phyloP scores from a whole-genome alignment of 2,888 invertebrate species.

The Malachius bipustulatus region DNA sequence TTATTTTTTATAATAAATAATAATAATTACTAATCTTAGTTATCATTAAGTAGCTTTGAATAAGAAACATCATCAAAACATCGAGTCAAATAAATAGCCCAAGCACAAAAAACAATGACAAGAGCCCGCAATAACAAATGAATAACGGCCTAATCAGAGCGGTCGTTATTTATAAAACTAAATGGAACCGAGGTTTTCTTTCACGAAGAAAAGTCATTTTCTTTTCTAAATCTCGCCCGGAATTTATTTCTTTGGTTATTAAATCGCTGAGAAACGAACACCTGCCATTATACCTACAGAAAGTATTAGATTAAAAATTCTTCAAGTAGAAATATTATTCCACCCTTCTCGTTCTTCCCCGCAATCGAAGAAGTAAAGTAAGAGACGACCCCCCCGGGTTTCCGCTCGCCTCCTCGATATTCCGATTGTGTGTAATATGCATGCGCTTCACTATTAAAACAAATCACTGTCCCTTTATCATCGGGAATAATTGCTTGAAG shows the following conservation, averaged over 20 bases:
- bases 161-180: conserved; percentile 6
- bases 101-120: too few relatives aligned
- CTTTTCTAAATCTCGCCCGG: conserved; percentile 10
- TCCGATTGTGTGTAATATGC: background rate
- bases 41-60: too few relatives aligned
- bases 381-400: too few relatives aligned
- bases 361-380: too few relatives aligned
- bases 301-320: conserved; percentile 24
- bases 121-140: too few relatives aligned
- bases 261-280: conserved; percentile 15
- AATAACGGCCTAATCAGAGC: background rate
- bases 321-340: conserved; percentile 18
- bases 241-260: conserved; percentile 12
- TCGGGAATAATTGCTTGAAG: too few relatives aligned
- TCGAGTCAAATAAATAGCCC: too few relatives aligned
- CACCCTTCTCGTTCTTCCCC: too few relatives aligned
- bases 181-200: conserved; percentile 18
- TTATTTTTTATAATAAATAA: too few relatives aligned
- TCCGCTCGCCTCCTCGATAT: background rate
- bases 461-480: background rate
- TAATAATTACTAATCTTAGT: too few relatives aligned
- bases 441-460: background rate
- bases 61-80: too few relatives aligned
- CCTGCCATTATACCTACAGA: conserved; percentile 16
- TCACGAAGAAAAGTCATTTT: conserved; percentile 11